Evolutionary conservation across 2,797 vertebrate species (phyloP), one percentile per base, ranked within the genome.

Genomic region (Eulemur albifrons): DNA sequence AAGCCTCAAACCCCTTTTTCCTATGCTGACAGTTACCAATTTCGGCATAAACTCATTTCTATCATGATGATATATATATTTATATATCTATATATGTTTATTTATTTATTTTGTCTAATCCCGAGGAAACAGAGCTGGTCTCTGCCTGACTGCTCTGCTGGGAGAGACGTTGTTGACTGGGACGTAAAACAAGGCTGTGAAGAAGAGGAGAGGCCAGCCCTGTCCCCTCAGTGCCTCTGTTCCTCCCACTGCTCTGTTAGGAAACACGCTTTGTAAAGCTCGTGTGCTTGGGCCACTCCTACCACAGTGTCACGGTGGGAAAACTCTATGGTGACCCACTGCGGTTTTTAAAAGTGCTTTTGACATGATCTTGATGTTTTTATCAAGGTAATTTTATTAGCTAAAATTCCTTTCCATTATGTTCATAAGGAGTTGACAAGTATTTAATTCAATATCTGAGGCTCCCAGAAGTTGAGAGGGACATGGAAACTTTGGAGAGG

Each of bases 1-100:
- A 97, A 98, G 93, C 89, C 88, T 15, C 43, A 94, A 97, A 97
- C 94, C 63, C 73, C 57, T 97, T 98, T 98, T 97, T 88, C 87
- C 91, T 94, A 75, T 95, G 97, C 76, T 96, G 87, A 97, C 95
- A 94, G 89, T 97, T 97, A 97, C 94, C 96, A 96, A 50, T 96
- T 80, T 96, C 57, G 91, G n/a, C 65, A 38, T 84, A 84, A 87
- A 97, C 30, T 97, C 96, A 96, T 96, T 97, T 93, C 30, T 97
- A 40, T 97, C 97, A 98, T 91, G 90, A 98, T 95, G 97, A 97
- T 93, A 92, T 8, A n/a, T 27, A 61, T 32, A n/a, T 40, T 40
- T 59, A 10, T 25, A 23, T 95, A 93, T n/a, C 3, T 27, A 18
- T 35, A 20, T 90, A 59, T 98, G 85, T 91, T 57, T 32, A 13